phyloP scores from a whole-genome alignment of 2,797 vertebrate genomes.

The Coregonus ussuriensis region DNA sequence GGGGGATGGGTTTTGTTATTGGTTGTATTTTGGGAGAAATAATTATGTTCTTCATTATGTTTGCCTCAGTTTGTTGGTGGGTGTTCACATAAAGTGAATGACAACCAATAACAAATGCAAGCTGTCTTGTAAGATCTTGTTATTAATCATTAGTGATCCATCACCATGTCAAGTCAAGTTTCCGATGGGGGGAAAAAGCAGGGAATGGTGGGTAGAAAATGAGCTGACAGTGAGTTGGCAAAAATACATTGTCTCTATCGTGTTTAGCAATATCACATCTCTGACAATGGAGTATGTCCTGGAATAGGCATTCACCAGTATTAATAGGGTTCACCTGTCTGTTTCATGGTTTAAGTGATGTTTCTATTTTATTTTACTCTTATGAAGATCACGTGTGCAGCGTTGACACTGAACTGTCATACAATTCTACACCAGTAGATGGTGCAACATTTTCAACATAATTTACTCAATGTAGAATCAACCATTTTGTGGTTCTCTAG shows the following conservation, averaged over 20 bases:
- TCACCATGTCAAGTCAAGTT: neutral
- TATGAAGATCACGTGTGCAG: neutral
- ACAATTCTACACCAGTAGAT: constrained; percentile 37
- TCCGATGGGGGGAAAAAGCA: neutral
- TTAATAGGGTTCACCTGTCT: neutral
- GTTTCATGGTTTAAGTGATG: neutral
- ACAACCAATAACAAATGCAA: neutral
- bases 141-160: neutral
- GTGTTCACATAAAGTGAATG: neutral
- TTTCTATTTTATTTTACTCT: neutral
- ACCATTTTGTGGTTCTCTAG: constrained; percentile 27
- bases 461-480: neutral
- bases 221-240: neutral
- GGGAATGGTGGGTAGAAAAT: neutral
- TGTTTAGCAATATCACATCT: neutral
- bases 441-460: constrained; percentile 31
- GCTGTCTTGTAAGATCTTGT: neutral
- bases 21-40: neutral
- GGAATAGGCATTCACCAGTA: neutral
- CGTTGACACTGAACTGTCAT: neutral
- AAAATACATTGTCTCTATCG: neutral
- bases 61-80: neutral
- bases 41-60: neutral
- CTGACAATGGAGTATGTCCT: neutral
- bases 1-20: too few relatives aligned